Evolutionary conservation across 2,888 invertebrate genomes (phyloP).

Genomic region (Leptothorax acervorum): DNA sequence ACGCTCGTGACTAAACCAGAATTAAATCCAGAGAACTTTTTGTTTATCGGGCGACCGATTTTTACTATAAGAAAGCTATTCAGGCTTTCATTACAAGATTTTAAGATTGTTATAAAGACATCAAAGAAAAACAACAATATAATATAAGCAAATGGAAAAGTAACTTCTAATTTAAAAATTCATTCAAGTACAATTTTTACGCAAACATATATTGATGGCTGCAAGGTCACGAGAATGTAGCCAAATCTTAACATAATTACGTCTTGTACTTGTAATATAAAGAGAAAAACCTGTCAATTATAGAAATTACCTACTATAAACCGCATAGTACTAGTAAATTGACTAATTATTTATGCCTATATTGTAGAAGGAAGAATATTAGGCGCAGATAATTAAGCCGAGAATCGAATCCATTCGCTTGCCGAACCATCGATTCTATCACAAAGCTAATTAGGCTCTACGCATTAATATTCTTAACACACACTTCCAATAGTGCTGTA

Average conservation of each 20-base stretch:
- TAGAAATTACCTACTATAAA: not conserved
- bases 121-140: not conserved
- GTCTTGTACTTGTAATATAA: not conserved
- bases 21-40: not conserved
- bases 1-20: not conserved
- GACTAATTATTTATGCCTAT: not conserved
- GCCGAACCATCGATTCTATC: not conserved
- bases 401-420: not conserved
- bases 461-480: not conserved
- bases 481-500: not conserved
- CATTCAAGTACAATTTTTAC: not conserved
- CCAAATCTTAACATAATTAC: not conserved
- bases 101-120: not conserved
- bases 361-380: not conserved
- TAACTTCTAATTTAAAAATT: not conserved
- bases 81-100: not conserved
- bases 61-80: not conserved
- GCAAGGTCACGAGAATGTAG: not conserved
- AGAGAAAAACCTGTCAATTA: not conserved
- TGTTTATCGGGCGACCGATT: not conserved
- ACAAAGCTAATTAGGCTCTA: not conserved
- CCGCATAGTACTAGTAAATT: not conserved
- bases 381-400: not conserved
- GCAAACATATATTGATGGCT: not conserved
- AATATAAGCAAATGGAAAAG: not conserved